A percentile compares a stretch with the other conserved stretches of the same genome.
phyloP scores from a whole-genome alignment of 2,113 vertebrate genomes.

The Arvicanthis niloticus region DNA sequence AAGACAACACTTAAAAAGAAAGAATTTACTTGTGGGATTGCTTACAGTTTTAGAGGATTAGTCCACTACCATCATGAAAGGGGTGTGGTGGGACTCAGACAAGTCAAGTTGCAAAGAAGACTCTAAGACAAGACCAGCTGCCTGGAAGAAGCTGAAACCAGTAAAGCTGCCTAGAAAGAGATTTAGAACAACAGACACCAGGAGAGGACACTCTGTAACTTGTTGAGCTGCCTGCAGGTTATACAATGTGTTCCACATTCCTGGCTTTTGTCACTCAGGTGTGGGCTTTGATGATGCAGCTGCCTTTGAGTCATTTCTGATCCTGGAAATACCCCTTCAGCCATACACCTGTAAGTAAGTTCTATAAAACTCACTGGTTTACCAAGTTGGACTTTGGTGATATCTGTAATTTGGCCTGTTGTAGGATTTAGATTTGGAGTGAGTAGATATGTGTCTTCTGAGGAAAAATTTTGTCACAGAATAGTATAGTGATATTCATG shows the following conservation, averaged over 20 bases:
- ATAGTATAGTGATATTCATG: neutral
- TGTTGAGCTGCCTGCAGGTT: neutral
- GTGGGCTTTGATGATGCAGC: neutral
- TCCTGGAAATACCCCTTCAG: neutral
- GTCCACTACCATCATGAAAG: rapidly evolving
- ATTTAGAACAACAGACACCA: neutral
- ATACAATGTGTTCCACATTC: neutral
- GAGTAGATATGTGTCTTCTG: neutral
- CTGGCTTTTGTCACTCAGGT: neutral
- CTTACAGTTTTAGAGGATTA: neutral
- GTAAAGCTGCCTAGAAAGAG: neutral
- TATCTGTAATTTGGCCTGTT: neutral
- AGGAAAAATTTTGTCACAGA: neutral
- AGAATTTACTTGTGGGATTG: neutral
- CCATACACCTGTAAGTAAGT: neutral
- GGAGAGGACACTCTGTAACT: neutral
- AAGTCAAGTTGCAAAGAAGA: no score
- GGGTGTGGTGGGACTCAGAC: no score
- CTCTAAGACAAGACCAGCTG: neutral
- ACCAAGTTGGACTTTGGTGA: neutral
- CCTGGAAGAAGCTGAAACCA: neutral
- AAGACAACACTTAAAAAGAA: neutral
- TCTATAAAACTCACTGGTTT: neutral
- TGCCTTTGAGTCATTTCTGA: neutral
- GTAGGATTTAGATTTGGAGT: neutral